A percentile compares a stretch with the other conserved stretches of the same genome.
Evolutionary conservation across 1,140 invertebrate genomes (phyloP).

Genomic region (Eriocheir sinensis): DNA sequence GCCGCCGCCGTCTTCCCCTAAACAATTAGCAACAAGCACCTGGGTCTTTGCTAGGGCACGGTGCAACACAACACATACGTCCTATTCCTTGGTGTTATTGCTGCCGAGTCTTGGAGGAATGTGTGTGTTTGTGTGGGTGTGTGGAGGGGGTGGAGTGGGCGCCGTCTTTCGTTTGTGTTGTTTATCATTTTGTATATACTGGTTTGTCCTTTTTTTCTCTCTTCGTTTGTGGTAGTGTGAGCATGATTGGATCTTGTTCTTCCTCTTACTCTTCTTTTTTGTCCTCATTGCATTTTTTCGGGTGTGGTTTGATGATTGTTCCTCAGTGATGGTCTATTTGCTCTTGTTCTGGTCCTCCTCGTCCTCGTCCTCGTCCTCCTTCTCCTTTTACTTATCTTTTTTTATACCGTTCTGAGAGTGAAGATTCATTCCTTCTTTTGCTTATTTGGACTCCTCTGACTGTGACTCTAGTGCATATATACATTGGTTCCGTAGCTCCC

Average conservation of each 20-base stretch:
- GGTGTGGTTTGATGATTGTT: no score
- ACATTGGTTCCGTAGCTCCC: neutral
- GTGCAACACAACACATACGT: constrained; percentile 66
- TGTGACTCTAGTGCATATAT: no score
- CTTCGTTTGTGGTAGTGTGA: no score
- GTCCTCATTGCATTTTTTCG: neutral
- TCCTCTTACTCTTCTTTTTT: neutral
- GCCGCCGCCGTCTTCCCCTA: constrained; percentile 35
- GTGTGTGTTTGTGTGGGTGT: no score
- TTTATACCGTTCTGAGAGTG: no score
- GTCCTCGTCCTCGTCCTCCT: neutral
- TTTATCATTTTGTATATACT: neutral
- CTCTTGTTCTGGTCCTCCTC: neutral
- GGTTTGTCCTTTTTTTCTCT: neutral
- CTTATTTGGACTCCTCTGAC: no score
- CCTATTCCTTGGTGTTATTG: constrained; percentile 59
- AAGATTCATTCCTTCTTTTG: no score
- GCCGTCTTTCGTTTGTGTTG: neutral
- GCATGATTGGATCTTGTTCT: neutral
- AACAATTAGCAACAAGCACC: constrained; percentile 64
- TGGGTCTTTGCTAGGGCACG: constrained; percentile 40
- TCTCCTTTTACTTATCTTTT: no score
- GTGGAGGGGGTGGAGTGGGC: neutral
- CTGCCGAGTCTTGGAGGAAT: constrained; percentile 51
- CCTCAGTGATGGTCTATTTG: no score